Base-by-base conservation (phyloP, 2,888 invertebrate species). In the Xylocampa areola region DNA sequence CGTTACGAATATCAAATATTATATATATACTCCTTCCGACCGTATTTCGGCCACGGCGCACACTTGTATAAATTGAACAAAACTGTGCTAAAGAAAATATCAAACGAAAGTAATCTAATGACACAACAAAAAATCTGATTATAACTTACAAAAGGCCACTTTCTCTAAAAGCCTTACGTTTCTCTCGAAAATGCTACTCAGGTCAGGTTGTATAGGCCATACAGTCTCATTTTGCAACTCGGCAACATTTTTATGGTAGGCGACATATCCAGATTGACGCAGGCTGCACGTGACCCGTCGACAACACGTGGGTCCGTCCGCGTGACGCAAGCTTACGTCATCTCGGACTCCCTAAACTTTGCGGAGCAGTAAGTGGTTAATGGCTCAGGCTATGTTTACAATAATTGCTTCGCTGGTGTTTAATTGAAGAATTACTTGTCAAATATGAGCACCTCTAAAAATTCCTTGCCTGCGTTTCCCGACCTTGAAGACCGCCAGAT, bases 231-330 rank as follows among this genome's bases (percentile, higher is more conserved):
- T 16, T 16, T 30, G 45, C 37, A 57, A 49, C 36, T 41, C 23
- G 0, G 19, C 48, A 45, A 45, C 27, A 30, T 49, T 41, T 65
- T 49, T 41, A 48, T 43, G 25, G 13, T 5, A 5, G n/a, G 11
- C 8, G 30, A 40, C 40, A 32, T 23, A 29, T 52, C 48, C 35
- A 59, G 67, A 59, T 66, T 53, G 66, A 60, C 66, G 41, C 27
- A 35, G 4, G 37, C 13, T 13, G 53, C 41, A 60, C 67, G 65
- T 65, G 60, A 27, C 30, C 11, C 14, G 32, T 41, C 33, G 11
- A 25, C 17, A 13, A 27, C 45, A 66, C 53, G 40, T 16, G 43
- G 6, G 14, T 4, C 10, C 5, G 2, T 14, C 36, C 49, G 36
- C 29, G 65, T 65, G 59, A 41, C 19, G 21, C 6, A 4, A 41